These are phyloP conservation scores for Scortum barcoo DNA, from an alignment of 2,113 vertebrate species.

Conservation along the genomic window DNA sequence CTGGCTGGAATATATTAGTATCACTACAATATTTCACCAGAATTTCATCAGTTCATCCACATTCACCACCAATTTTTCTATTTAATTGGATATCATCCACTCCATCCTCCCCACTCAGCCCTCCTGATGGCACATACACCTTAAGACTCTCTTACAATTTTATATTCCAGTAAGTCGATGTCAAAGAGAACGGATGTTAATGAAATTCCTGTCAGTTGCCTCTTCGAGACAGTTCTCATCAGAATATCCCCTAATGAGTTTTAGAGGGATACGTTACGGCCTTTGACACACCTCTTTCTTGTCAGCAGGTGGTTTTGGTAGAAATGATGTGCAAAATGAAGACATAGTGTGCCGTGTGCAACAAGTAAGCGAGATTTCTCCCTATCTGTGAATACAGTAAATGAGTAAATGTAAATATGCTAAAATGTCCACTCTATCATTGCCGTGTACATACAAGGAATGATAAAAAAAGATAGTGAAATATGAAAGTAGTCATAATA, in stretches of 20 bases:
- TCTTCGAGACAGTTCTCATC: conserved; percentile 39
- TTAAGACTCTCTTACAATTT: conserved; percentile 34
- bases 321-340: conserved; percentile 17
- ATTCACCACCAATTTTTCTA: conserved; percentile 29
- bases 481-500: not conserved
- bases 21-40: conserved; percentile 53
- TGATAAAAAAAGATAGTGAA: not conserved
- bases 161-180: conserved; percentile 39
- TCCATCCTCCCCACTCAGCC: conserved; percentile 37
- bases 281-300: conserved; percentile 41
- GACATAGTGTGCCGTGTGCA: not conserved
- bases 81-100: conserved; percentile 60
- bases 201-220: conserved; percentile 53
- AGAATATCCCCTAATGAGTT: conserved; percentile 52
- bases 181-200: conserved; percentile 53
- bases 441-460: not conserved
- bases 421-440: not conserved
- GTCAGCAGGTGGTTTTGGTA: conserved; percentile 24
- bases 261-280: conserved; percentile 18
- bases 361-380: not conserved
- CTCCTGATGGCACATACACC: conserved; percentile 26
- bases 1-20: conserved; percentile 37
- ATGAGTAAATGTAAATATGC: not conserved
- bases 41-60: conserved; percentile 67
- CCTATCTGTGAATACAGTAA: not conserved